Conservation (phyloP, 2,113 vertebrate species). For the Phainopepla nitens region DNA sequence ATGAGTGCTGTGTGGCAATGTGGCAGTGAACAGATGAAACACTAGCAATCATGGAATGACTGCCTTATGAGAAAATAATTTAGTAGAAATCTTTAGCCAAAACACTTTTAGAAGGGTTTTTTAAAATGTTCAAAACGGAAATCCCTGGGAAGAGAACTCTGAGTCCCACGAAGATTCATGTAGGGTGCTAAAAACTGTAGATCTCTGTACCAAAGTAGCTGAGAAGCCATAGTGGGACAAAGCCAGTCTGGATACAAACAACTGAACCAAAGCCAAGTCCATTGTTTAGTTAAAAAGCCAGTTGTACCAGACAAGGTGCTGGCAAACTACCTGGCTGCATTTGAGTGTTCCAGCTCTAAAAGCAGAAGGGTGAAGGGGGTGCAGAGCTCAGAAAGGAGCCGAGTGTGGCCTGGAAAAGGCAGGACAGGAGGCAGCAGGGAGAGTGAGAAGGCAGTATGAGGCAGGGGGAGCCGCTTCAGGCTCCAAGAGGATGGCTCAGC, state of each 20-base stretch:
- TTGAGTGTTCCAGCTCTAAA: not conserved
- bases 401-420: not conserved
- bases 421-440: not conserved
- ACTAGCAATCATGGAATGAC: not conserved
- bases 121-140: not conserved
- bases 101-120: not conserved
- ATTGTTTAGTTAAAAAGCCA: not conserved
- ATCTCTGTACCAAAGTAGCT: not conserved
- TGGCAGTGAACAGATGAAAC: not conserved
- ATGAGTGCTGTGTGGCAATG: not conserved
- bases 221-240: not conserved
- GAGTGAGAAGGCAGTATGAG: not conserved
- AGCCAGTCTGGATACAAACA: not conserved
- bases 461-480: not conserved
- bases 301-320: not conserved
- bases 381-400: not conserved
- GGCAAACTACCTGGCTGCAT: not conserved
- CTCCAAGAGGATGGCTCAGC: not conserved
- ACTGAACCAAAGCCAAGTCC: not conserved
- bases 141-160: not conserved
- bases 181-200: not conserved
- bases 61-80: not conserved
- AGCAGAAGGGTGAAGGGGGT: not conserved
- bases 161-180: not conserved
- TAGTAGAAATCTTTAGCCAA: not conserved